Base-by-base conservation (phyloP, 2,113 vertebrate genomes). In the Oostethus manadensis region DNA sequence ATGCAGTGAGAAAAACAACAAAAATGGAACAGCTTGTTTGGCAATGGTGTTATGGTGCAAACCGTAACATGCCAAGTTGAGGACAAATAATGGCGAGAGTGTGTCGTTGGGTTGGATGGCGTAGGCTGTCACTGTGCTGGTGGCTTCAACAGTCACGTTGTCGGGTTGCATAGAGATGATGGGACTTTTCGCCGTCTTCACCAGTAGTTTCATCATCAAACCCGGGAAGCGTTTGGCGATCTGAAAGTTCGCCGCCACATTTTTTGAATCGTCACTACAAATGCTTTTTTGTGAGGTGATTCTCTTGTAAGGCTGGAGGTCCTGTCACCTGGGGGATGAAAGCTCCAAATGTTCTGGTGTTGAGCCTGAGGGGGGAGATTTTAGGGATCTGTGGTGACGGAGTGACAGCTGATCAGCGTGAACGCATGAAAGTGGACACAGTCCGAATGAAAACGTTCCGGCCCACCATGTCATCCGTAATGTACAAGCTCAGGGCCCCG, bases 391-490 rank as follows among this genome's bases (percentile, higher is more conserved):
- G 79, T 29, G 11, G 59, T 10, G 6, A 69, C 6, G 59, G 42
- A 60, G 17, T 1, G 38, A 55, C 44, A 45, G 17, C 18, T 6
- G 3, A 14, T 72, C 29, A 59, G 58, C 4, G 8, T 26, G 29
- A 57, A 0, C 5, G 2, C 10, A 2, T 43, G 21, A 29, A n/a
- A 38, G 49, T 5, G 8, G 15, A 22, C 8, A 9, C 4, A 45
- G 6, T 10, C 23, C 23, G 13, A 21, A 38, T 29, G 2, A 22
- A 6, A 16, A 38, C 29, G 35, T 2, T 0, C n/a, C 4, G 7
- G 29, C 81, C 73, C 61, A 90, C 90, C 89, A 89, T 89, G 63
- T 91, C 85, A 8, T 92, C 88, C 5, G 88, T 91, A 70, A 92
- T 73, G 71, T 80, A 71, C 53, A 89, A 56, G 55, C 66, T 81